Evolutionary conservation across 2,113 vertebrate species (phyloP), one percentile per base, ranked within the genome.

Genomic region (Psittacula cyanocephala): DNA sequence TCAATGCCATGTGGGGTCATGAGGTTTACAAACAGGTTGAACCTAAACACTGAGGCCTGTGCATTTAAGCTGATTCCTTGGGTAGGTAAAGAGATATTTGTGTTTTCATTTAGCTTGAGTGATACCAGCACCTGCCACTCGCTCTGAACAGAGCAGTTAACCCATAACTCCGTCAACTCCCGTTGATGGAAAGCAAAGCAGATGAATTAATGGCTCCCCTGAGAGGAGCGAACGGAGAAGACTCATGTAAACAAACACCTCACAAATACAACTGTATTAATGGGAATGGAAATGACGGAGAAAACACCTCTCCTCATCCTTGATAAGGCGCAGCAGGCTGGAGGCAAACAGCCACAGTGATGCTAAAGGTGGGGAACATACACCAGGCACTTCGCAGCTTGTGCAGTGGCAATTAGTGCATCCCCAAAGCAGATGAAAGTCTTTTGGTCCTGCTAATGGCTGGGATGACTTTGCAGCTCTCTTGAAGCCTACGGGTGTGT

Each of bases 141-240:
- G 53, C 77, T 95, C 86, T 91, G 93, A 96, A 96, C 77, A 86
- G 81, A 96, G 83, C 63, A 82, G 96, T 96, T 96, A 96, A 96
- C 95, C 96, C 93, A 72, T 92, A 95, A 92, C 83, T 96, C 86
- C 77, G 86, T 96, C 96, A 96, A 87, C 92, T 93, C 91, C 67
- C 0, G 33, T 77, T 93, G 96, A 96, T n/a, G 2, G 93, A 95
- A 96, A 93, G 83, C 91, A 94, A 93, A 89, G 92, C 92, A 87
- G 88, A 95, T 89, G 94, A 96, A 95, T 96, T 96, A 97, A 96
- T 92, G 83, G 74, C 62, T 96, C 96, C 96, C 96, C 74, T 95
- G 96, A 91, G 96, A 94, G 83, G 27, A 84, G 64, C 4, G 15
- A 95, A 68, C 2, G 0, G 44, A 84, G 90, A 49, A 89, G 86